These are phyloP conservation scores for Nestor notabilis DNA, from an alignment of 2,113 vertebrate genomes.

Conservation along the genomic window DNA sequence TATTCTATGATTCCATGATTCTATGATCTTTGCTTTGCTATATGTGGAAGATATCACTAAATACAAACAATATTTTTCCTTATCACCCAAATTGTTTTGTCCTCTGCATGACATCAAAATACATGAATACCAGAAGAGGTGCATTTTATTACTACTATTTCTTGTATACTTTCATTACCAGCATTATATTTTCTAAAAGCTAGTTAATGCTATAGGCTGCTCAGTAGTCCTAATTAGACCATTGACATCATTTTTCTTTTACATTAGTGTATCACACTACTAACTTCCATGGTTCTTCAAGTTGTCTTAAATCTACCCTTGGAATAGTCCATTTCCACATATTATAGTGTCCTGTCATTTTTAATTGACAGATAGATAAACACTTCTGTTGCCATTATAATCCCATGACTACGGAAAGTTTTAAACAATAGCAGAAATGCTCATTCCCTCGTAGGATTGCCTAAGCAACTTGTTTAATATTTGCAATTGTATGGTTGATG, in stretches of 20 bases:
- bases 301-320: not conserved
- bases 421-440: not conserved
- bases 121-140: not conserved
- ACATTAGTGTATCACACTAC: not conserved
- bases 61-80: not conserved
- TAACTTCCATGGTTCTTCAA: not conserved
- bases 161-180: not conserved
- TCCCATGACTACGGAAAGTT: not conserved
- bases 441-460: not conserved
- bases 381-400: not conserved
- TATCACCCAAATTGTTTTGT: not conserved
- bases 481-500: not conserved
- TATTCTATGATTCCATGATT: too few species aligned
- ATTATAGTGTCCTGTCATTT: not conserved
- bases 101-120: not conserved
- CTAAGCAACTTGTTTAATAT: not conserved
- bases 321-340: not conserved
- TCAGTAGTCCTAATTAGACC: not conserved
- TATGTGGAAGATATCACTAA: not conserved
- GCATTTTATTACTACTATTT: not conserved
- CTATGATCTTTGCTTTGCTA: not conserved
- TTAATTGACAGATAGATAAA: not conserved
- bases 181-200: not conserved
- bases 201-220: not conserved
- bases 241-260: not conserved